Percentiles rank a stretch among this genome's conserved stretches.
Conservation (phyloP, 2,797 vertebrate species). For the Malacoraja senta region DNA sequence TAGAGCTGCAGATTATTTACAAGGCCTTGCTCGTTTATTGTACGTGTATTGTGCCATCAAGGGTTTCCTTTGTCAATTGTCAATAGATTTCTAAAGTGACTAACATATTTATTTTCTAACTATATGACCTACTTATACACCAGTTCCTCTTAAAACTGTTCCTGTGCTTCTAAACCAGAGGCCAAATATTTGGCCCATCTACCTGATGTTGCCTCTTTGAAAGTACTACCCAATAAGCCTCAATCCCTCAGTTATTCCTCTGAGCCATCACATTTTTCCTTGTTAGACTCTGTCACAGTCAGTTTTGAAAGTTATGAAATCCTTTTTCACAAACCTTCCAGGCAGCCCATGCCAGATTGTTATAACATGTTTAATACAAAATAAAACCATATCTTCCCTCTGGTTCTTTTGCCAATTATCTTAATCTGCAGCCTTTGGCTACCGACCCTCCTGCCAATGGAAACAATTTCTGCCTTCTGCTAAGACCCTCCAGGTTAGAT, state of each 20-base stretch:
- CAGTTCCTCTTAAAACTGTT: not conserved
- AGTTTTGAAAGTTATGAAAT: not conserved
- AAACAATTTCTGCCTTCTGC: not conserved
- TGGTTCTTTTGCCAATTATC: not conserved
- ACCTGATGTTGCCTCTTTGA: not conserved
- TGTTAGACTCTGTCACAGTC: not conserved
- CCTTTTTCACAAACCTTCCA: not conserved
- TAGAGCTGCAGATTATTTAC: not conserved
- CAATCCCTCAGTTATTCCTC: not conserved
- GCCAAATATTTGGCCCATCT: not conserved
- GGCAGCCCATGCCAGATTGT: not conserved
- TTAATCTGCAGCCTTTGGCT: not conserved
- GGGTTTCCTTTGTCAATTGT: not conserved
- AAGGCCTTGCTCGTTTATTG: not conserved
- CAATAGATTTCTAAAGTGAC: not conserved
- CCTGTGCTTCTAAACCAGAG: not conserved
- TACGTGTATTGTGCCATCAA: not conserved
- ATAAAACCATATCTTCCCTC: not conserved
- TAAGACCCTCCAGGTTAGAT: conserved; percentile 1
- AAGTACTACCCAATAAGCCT: not conserved
- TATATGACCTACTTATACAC: not conserved
- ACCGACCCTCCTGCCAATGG: not conserved
- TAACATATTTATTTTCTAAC: not conserved
- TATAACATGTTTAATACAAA: not conserved
- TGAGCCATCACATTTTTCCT: not conserved